A percentile compares a stretch with the other conserved stretches of the same genome.
phyloP scores from a whole-genome alignment of 1,140 invertebrate species.

The Eulimnadia texana region DNA sequence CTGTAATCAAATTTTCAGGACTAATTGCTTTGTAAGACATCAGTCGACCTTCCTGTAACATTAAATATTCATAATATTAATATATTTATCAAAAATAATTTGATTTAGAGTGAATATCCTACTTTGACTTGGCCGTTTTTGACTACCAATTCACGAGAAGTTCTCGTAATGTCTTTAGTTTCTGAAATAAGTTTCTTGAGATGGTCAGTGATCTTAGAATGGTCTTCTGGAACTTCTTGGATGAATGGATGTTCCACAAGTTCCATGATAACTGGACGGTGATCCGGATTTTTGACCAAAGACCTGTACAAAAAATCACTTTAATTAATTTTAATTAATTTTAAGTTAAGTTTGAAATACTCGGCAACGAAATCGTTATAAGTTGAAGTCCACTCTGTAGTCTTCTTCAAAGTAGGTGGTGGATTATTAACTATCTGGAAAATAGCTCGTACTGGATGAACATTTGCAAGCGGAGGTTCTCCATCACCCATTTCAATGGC shows the following conservation, averaged over 20 bases:
- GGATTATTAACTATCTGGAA: constrained; percentile 79
- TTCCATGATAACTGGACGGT: constrained; percentile 69
- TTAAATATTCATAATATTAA: not conserved
- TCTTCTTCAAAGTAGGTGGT: constrained; percentile 54
- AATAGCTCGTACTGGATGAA: constrained; percentile 70
- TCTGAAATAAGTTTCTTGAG: constrained; percentile 21
- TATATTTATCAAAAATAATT: not conserved
- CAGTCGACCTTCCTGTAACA: not conserved
- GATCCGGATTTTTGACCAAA: constrained; percentile 76
- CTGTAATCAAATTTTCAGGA: not conserved
- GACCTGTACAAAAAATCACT: constrained; percentile 47
- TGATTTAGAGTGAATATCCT: not conserved
- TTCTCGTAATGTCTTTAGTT: constrained; percentile 1
- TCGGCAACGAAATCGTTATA: constrained; percentile 70
- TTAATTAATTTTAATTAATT: not conserved
- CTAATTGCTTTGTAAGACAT: not conserved
- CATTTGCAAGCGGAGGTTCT: constrained; percentile 63
- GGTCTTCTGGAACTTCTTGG: constrained; percentile 52
- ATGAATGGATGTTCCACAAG: constrained; percentile 76
- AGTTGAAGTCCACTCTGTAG: constrained; percentile 59
- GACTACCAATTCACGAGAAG: constrained; percentile 43
- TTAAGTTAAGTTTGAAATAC: constrained; percentile 30
- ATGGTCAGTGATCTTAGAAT: constrained; percentile 44
- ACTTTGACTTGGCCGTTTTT: constrained; percentile 45
- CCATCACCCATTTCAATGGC: constrained; percentile 83